phyloP scores from a whole-genome alignment of 2,797 vertebrate genomes.

The Antennarius maculatus region DNA sequence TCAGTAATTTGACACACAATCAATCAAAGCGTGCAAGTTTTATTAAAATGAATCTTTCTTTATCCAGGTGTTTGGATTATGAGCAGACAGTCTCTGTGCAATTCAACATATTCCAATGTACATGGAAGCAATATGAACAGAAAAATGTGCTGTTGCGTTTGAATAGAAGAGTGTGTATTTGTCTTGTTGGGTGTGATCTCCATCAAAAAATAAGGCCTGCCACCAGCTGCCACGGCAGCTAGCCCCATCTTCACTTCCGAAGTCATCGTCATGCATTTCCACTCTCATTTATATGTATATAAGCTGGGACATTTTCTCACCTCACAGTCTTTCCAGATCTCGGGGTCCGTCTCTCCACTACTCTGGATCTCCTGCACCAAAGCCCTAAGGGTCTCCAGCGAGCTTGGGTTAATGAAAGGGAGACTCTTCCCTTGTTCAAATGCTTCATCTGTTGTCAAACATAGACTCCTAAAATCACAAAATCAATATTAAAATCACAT shows the following conservation, averaged over 20 bases:
- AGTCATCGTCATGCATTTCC: background rate
- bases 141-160: no score
- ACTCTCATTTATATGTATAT: background rate
- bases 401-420: slow-evolving; percentile 84
- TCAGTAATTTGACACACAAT: no score
- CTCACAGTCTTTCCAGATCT: slow-evolving; percentile 91
- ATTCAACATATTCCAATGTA: no score
- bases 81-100: no score
- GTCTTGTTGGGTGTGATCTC: no score
- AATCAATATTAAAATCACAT: background rate
- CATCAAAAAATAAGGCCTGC: no score
- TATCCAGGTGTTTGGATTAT: no score
- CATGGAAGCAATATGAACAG: no score
- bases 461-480: slow-evolving; percentile 71
- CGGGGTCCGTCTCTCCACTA: slow-evolving; percentile 82
- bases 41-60: no score
- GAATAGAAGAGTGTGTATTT: no score
- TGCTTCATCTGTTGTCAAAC: slow-evolving; percentile 80
- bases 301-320: slow-evolving; percentile 70
- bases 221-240: slow-evolving; percentile 44
- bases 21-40: no score
- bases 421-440: slow-evolving; percentile 86
- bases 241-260: slow-evolving; percentile 17
- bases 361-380: slow-evolving; percentile 88
- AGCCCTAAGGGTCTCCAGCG: slow-evolving; percentile 84